Base-by-base conservation (phyloP, 1,140 invertebrate species). In the Zaprionus taronus region DNA sequence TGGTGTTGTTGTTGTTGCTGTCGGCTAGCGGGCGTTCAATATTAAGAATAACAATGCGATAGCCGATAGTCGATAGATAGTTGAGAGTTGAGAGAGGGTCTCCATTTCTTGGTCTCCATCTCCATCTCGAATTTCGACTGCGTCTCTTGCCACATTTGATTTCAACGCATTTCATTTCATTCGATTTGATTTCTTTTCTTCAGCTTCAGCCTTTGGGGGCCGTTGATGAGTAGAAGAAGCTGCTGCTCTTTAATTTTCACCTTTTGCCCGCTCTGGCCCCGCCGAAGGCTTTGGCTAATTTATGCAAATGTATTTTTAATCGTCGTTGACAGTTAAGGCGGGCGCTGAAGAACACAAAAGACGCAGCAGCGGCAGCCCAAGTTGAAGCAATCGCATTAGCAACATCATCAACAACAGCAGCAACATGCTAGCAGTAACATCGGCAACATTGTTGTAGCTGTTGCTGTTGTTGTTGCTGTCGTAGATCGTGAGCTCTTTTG, bases 271-370 rank as follows among this genome's bases (percentile, higher is more conserved):
- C 65, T n/a, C 24, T 62, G 44, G 38, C 14, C 38, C 60, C 56
- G 55, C 41, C 58, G 47, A 70, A 73, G 62, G 70, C 62, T 75
- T 85, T 82, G 71, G 70, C 80, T 86, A 91, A 91, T 91, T 90
- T 83, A 91, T 91, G 90, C 90, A 91, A 91, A 91, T 91, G 90
- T 81, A 80, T 90, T 86, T 91, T 91, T 91, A 91, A 91, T 91
- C 84, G 75, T 72, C 85, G 90, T 83, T 91, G 90, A 91, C 90
- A 91, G 90, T 91, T 91, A 91, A 90, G 80, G 81, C 85, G 79
- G 84, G 53, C 66, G 71, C 66, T 77, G 61, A 58, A 72, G 67
- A 72, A 56, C 70, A 71, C 79, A 62, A 57, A 76, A 69, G 38
- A 60, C 28, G 31, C 60, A 63, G 47, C 66, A 75, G 61, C 73